Evolutionary conservation across 2,113 vertebrate species (phyloP), one percentile per base, ranked within the genome.

Genomic region (Chaetodon auriga): DNA sequence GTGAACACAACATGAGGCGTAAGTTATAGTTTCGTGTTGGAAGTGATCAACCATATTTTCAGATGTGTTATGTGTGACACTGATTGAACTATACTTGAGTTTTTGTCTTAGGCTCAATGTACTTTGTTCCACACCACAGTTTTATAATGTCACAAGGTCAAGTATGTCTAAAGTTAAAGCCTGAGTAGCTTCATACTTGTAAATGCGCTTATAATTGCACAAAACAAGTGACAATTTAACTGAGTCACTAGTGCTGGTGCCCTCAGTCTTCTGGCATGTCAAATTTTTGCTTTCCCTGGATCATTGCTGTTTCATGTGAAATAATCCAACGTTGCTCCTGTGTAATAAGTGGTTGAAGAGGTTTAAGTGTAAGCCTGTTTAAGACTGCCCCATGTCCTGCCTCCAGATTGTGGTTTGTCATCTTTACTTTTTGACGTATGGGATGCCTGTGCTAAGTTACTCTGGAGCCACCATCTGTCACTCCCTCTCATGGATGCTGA

Each of bases 401-500:
- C 5, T 25, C 54, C 48, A 49, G 19, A 19, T 82, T 10, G 41
- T 23, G 72, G 63, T 79, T 75, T 78, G 55, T 72, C 76, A 51
- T 70, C 80, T 78, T 80, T 78, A 61, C 69, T 48, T 86, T 87
- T 81, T 85, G 83, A 86, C 25, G 75, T 63, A 36, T 43, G 30
- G 25, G 55, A 64, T 45, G 63, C 68, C 80, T 62, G 68, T 64
- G 76, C 68, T 66, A 36, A 77, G 65, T 86, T 68, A 25, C 46
- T 30, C 6, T 73, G 51, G 75, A 61, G 65, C 54, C 83, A 43
- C 94, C 92, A 93, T 94, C 92, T 95, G 92, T 92, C 91, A 87
- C 74, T 78, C 79, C 70, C 58, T 83, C 71, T 75, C 79, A 12
- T 72, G 74, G 57, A 85, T 86, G 90, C 83, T 84, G 55, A 46